Base-by-base conservation (phyloP, 2,888 invertebrate species). In the Scrobipalpa atriplicella region DNA sequence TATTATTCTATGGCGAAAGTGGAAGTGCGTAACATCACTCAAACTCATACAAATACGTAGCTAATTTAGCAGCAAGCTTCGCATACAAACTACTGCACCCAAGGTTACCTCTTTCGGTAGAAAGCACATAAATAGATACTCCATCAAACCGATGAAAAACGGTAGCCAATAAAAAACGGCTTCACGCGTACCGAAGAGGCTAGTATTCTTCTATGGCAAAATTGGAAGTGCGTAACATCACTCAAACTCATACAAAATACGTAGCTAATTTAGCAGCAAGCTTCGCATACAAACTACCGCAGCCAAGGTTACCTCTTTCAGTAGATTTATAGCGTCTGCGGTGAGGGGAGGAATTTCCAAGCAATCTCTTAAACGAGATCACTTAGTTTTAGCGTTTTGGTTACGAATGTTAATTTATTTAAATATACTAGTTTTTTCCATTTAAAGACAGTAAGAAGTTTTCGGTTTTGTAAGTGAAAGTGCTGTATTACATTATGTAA, bases 281-380 rank as follows among this genome's bases (percentile, higher is more conserved):
- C 29, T 47, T 62, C 62, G 47, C 62, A 62, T 62, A 47, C 47
- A 21, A 51, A 47, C 62, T 62, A 62, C 47, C 62, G 47, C 13
- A 21, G 10, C 39, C 36, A 11, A 18, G n/a, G 47, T 29, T 47
- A 47, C 47, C 47, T 47, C 47, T 47, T 62, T 29, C n/a, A 0
- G 10, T 19, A 41, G 61, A 61, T 58, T 58, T 58, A 58, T 38
- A 16, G 16, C 58, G 5, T 21, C 16, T 38, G 58, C 58, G 58
- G 58, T 38, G 38, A 58, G 38, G 58, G 58, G 13, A 56, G 54
- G 54, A 56, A 56, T 56, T 56, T n/a, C 5, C 11, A 56, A 56
- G 21, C 54, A 56, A 56, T 56, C 54, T 21, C 54, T 21, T 56
- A 13, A 21, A 56, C 21, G 54, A 21, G 21, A 21, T 21, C 21